phyloP scores from a whole-genome alignment of 2,113 vertebrate species.

The Vulpes ferrilata region DNA sequence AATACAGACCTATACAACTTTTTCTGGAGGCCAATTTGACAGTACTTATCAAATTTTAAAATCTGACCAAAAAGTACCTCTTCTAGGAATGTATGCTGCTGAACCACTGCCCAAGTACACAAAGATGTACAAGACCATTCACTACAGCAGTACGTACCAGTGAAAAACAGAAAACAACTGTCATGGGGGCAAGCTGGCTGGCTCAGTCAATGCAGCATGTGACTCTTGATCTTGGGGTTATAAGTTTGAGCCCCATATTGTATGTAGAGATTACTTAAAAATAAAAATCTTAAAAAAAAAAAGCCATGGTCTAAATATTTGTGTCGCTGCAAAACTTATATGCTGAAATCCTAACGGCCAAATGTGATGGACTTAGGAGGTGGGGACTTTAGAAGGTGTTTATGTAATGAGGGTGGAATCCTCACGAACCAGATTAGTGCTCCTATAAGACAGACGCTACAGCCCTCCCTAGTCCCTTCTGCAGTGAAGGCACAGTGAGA shows the following conservation, averaged over 20 bases:
- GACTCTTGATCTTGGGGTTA: background rate
- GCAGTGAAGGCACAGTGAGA: background rate
- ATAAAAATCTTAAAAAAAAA: background rate
- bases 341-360: background rate
- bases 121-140: background rate
- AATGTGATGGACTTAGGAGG: background rate
- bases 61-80: background rate
- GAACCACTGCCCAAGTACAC: background rate
- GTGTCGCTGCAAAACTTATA: background rate
- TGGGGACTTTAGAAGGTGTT: background rate
- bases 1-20: background rate
- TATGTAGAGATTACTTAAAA: background rate
- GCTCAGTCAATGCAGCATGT: background rate
- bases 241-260: background rate
- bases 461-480: background rate
- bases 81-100: background rate
- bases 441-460: background rate
- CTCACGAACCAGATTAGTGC: background rate
- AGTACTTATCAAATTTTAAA: background rate
- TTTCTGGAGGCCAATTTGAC: background rate
- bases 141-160: background rate
- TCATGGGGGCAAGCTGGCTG: background rate
- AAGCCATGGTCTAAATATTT: background rate
- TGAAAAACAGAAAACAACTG: background rate
- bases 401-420: background rate